Evolutionary conservation across 1,140 invertebrate genomes (phyloP).

Genomic region (Musca domestica): DNA sequence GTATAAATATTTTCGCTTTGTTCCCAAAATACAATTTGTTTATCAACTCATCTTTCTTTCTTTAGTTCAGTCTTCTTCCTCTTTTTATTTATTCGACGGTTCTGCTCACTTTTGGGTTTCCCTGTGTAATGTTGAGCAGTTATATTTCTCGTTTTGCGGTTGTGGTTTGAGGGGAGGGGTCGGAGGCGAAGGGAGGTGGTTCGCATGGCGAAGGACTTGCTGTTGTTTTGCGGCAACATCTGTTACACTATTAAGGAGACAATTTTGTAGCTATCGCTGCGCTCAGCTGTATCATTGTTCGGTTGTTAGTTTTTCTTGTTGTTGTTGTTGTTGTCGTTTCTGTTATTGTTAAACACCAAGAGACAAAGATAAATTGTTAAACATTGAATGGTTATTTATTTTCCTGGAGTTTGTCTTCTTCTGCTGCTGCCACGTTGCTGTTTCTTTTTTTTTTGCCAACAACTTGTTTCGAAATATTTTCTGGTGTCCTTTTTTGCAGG

Average conservation of each 20-base stretch:
- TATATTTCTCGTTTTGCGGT: not conserved
- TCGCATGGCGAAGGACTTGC: no score
- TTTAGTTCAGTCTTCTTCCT: not conserved
- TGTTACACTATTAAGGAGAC: slow-evolving; percentile 26
- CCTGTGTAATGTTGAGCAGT: no score
- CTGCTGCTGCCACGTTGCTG: no score
- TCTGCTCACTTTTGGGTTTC: no score
- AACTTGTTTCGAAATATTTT: no score
- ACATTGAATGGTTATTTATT: slow-evolving; percentile 21
- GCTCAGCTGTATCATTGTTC: not conserved
- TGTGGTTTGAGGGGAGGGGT: not conserved
- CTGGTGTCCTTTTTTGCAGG: no score
- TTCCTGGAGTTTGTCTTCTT: not conserved
- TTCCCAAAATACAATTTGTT: slow-evolving; percentile 17
- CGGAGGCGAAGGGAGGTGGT: not conserved
- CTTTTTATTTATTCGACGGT: not conserved
- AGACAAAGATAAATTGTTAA: slow-evolving; percentile 22
- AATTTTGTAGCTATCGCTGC: slow-evolving; percentile 5
- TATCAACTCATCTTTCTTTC: not conserved
- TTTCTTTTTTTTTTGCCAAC: no score
- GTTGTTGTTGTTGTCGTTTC: not conserved
- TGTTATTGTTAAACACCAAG: slow-evolving; percentile 11
- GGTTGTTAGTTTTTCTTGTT: not conserved
- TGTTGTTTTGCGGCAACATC: slow-evolving; percentile 23
- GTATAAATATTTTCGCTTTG: slow-evolving; percentile 17